A percentile compares a stretch with the other conserved stretches of the same genome.
phyloP scores from a whole-genome alignment of 30 jellyfish, hydroid and myxozoan species.

The Phacellophora camtschatica region DNA sequence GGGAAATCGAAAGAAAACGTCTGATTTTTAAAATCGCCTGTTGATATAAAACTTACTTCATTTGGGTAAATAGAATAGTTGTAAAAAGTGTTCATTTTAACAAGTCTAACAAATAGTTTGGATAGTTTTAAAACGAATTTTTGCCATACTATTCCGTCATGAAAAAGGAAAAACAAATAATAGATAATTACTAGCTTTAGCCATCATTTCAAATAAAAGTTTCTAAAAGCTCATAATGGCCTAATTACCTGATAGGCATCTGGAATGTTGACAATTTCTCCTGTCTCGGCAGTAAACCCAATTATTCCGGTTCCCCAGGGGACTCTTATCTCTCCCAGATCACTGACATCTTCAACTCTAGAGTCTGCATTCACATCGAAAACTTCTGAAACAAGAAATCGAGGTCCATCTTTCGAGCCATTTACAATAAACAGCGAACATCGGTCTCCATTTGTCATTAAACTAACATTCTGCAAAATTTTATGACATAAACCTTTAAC shows the following conservation, averaged over 20 bases:
- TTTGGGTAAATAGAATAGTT: too few relatives aligned
- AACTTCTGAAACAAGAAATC: conserved; percentile 80
- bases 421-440: conserved; percentile 91
- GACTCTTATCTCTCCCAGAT: conserved; percentile 70
- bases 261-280: conserved; percentile 86
- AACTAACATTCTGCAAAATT: conserved; percentile 85
- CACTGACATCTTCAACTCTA: conserved; percentile 78
- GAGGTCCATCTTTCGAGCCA: conserved; percentile 85
- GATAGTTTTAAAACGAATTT: too few relatives aligned
- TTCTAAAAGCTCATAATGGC: too few relatives aligned
- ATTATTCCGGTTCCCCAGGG: conserved; percentile 96
- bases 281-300: conserved; percentile 92
- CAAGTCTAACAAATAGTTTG: too few relatives aligned
- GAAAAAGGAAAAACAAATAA: background rate
- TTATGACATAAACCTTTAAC: conserved; percentile 84
- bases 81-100: too few relatives aligned
- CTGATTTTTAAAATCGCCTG: too few relatives aligned
- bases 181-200: too few relatives aligned
- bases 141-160: background rate
- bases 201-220: too few relatives aligned
- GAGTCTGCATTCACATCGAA: conserved; percentile 98
- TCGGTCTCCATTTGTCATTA: conserved; percentile 89
- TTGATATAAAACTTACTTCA: too few relatives aligned
- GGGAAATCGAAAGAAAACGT: too few relatives aligned
- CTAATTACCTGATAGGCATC: conserved; percentile 97